Conservation (phyloP, 2,888 invertebrate genomes). For the Pollenia griseotomentosa region DNA sequence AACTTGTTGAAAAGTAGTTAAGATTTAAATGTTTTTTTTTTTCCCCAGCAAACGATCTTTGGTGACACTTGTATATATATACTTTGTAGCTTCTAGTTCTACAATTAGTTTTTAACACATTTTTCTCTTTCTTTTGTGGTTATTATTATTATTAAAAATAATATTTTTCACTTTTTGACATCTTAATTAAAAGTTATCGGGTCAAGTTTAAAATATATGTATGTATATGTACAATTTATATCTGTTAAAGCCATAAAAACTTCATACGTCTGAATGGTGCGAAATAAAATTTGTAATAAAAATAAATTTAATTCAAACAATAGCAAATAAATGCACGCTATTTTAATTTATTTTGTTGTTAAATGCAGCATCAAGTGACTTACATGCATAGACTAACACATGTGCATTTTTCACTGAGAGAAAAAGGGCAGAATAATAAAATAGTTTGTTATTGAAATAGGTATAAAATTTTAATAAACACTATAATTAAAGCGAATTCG, state of each 20-base stretch:
- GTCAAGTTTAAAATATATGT: constrained; percentile 68
- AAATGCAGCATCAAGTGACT: constrained; percentile 39
- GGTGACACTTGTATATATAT: neutral
- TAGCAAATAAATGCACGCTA: constrained; percentile 47
- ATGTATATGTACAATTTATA: neutral
- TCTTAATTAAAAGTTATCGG: constrained; percentile 71
- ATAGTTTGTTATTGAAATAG: too few relatives aligned
- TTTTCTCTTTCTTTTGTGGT: neutral
- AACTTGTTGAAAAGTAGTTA: too few relatives aligned
- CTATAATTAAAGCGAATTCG: too few relatives aligned
- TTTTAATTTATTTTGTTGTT: constrained; percentile 31
- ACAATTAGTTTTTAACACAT: neutral
- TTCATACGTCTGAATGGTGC: constrained; percentile 34
- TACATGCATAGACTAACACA: neutral
- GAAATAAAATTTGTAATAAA: constrained; percentile 51
- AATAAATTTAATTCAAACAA: constrained; percentile 55
- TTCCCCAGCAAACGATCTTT: neutral
- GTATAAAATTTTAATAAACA: too few relatives aligned
- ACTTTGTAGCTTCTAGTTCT: constrained; percentile 1
- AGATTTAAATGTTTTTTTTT: too few relatives aligned
- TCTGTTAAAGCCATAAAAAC: neutral
- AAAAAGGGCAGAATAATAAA: neutral
- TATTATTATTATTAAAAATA: constrained; percentile 8
- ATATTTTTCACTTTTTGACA: constrained; percentile 65
- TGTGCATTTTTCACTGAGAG: constrained; percentile 27